Evolutionary conservation across 1,140 invertebrate genomes (phyloP).

Genomic region (Magallana ariakensis): DNA sequence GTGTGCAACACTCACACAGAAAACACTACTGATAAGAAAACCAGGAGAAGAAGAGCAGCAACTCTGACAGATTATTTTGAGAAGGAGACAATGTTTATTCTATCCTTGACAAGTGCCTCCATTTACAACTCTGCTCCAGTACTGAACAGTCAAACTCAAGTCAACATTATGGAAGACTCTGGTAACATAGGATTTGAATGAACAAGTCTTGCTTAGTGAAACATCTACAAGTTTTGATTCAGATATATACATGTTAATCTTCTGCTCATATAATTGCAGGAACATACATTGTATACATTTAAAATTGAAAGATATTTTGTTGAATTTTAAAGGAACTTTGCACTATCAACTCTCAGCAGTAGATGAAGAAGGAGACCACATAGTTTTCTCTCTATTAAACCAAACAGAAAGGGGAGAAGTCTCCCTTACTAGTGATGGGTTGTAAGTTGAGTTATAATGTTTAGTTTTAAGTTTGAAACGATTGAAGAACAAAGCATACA

Average conservation of each 20-base stretch:
- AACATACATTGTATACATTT: too few species aligned
- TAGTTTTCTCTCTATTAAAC: constrained; percentile 26
- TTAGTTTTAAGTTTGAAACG: too few species aligned
- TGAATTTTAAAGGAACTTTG: constrained; percentile 41
- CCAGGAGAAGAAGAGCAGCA: background rate
- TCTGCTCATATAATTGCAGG: too few species aligned
- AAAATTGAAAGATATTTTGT: background rate
- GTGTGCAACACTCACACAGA: constrained; percentile 44
- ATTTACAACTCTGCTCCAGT: constrained; percentile 45
- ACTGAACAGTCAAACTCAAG: constrained; percentile 33
- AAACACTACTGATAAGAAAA: background rate
- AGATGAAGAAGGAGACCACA: constrained; percentile 52
- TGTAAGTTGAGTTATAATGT: constrained; percentile 42
- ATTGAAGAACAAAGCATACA: too few species aligned
- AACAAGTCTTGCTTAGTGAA: too few species aligned
- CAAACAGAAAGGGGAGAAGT: background rate
- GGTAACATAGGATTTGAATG: too few species aligned
- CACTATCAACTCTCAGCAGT: constrained; percentile 40
- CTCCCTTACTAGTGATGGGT: background rate
- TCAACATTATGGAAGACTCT: constrained; percentile 45
- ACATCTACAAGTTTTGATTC: too few species aligned
- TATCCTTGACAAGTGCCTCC: background rate
- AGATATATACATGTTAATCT: too few species aligned
- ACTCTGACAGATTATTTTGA: background rate
- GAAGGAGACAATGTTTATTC: constrained; percentile 46